These are phyloP conservation scores for Drosophila yakuba DNA, from an alignment of 1,140 invertebrate species.

Conservation along the genomic window DNA sequence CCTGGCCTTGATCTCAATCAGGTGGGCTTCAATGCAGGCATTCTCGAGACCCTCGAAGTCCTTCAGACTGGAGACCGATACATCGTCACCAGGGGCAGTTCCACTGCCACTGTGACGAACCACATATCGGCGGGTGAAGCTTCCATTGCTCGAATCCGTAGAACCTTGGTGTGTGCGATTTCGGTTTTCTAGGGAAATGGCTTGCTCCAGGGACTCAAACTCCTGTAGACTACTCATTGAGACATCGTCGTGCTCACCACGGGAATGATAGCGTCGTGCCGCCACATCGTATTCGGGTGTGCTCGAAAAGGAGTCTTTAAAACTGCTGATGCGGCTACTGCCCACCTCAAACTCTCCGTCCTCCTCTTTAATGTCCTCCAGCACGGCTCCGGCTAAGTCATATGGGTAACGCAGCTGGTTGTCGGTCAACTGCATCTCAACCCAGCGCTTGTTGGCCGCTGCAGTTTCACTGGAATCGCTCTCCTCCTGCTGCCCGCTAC, in stretches of 20 bases:
- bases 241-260: slow-evolving; percentile 95
- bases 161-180: slow-evolving; percentile 88
- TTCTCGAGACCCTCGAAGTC: slow-evolving; percentile 97
- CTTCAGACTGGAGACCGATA: slow-evolving; percentile 95
- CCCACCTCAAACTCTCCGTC: slow-evolving; percentile 94
- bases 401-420: slow-evolving; percentile 88
- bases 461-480: slow-evolving; percentile 87
- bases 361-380: slow-evolving; percentile 96
- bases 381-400: slow-evolving; percentile 91
- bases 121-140: slow-evolving; percentile 88
- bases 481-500: slow-evolving; percentile 79
- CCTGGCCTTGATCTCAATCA: slow-evolving; percentile 92
- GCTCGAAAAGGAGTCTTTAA: slow-evolving; percentile 90
- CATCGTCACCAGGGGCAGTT: slow-evolving; percentile 92
- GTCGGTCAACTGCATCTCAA: slow-evolving; percentile 93
- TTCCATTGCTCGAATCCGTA: slow-evolving; percentile 92
- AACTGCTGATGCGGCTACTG: slow-evolving; percentile 90
- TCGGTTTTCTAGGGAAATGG: slow-evolving; percentile 89
- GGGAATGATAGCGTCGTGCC: slow-evolving; percentile 91
- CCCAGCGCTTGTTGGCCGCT: slow-evolving; percentile 93
- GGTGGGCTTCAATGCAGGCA: slow-evolving; percentile 92
- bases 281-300: slow-evolving; percentile 94
- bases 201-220: slow-evolving; percentile 95
- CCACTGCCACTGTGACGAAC: slow-evolving; percentile 86
- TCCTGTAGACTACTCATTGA: slow-evolving; percentile 97